Evolutionary conservation across 2,797 vertebrate genomes (phyloP).

Genomic region (Micropoecilia bifurca): DNA sequence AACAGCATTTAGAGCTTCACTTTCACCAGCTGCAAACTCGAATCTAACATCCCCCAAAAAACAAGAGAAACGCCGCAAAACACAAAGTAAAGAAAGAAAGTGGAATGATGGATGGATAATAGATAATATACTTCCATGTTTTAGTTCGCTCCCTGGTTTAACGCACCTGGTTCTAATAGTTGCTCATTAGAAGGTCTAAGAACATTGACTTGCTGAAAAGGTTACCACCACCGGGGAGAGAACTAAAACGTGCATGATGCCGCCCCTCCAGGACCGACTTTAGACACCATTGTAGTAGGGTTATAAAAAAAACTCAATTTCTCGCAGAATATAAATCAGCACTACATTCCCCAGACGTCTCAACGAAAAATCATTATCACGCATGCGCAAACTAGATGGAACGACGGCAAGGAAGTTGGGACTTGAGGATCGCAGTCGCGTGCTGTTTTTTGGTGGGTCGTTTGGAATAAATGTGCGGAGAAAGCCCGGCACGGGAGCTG

Average conservation of each 20-base stretch:
- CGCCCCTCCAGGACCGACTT: too few relatives aligned
- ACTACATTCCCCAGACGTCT: conserved; percentile 48
- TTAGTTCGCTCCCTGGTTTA: too few relatives aligned
- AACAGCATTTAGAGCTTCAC: background rate
- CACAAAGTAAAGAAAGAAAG: background rate
- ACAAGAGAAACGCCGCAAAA: background rate
- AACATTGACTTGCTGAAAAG: too few relatives aligned
- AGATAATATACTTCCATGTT: background rate
- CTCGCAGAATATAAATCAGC: background rate
- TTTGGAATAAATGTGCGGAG: conserved; percentile 53
- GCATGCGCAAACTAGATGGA: conserved; percentile 23
- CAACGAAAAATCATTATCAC: rapidly evolving
- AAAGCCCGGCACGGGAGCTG: conserved; percentile 41
- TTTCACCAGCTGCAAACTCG: background rate
- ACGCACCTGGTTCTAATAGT: too few relatives aligned
- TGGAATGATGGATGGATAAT: background rate
- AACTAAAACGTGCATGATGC: too few relatives aligned
- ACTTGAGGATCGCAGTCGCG: conserved; percentile 17
- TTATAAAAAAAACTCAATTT: background rate
- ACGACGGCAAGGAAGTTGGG: conserved; percentile 55
- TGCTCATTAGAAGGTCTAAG: too few relatives aligned
- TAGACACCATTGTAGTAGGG: background rate
- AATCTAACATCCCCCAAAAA: background rate
- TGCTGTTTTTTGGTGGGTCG: conserved; percentile 45
- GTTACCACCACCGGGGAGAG: too few relatives aligned